Percentiles rank a stretch among this genome's conserved stretches.
Conservation (phyloP, 2,113 vertebrate species). For the Tragelaphus imberbis region DNA sequence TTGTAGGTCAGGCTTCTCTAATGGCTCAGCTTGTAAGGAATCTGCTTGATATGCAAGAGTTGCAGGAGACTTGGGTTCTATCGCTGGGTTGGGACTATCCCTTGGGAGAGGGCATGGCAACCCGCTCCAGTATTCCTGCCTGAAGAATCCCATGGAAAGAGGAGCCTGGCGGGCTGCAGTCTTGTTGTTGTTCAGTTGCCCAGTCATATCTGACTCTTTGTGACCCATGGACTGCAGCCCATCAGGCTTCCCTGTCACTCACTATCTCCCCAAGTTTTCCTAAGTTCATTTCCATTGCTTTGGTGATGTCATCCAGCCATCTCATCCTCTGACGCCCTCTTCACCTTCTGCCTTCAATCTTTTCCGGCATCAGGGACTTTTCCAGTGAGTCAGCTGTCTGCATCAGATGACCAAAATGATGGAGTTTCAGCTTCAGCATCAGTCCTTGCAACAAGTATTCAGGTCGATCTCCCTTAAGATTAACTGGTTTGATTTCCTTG, state of each 20-base stretch:
- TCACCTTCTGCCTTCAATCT: not conserved
- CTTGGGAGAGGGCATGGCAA: not conserved
- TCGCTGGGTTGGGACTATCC: not conserved
- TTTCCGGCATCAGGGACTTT: not conserved
- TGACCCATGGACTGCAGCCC: not conserved
- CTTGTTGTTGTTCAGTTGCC: not conserved
- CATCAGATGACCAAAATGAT: not conserved
- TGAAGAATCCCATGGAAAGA: not conserved
- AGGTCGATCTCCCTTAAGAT: not conserved
- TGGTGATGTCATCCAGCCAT: not conserved
- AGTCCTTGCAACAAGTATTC: not conserved
- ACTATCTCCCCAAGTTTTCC: not conserved
- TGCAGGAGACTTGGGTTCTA: not conserved
- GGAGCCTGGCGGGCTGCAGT: not conserved
- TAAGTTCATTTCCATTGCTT: not conserved
- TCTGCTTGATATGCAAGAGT: not conserved
- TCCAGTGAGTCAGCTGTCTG: not conserved
- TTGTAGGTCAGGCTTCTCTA: not conserved
- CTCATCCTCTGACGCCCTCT: not conserved
- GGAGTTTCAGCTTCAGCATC: not conserved
- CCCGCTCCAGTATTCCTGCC: not conserved
- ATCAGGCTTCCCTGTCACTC: not conserved
- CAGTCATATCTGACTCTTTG: not conserved
- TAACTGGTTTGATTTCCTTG: not conserved
- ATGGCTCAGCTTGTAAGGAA: not conserved